These are phyloP conservation scores for Schizaphis graminum DNA, from an alignment of 2,888 invertebrate species.

Conservation along the genomic window DNA sequence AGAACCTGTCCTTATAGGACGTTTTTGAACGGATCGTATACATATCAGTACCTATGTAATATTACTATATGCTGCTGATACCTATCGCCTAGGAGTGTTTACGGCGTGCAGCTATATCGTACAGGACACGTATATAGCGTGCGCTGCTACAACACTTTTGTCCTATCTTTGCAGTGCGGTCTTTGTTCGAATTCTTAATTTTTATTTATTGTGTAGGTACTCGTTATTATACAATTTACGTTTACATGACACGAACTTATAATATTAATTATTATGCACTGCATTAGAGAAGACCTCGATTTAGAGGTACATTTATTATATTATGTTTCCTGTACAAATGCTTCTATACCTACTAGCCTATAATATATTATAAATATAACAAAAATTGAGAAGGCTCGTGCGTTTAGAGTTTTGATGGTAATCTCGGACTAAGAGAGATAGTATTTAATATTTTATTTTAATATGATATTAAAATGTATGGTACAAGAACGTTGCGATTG, in stretches of 20 bases:
- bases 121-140: neutral
- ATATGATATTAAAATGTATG: too few species aligned
- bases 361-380: neutral
- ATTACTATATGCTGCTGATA: neutral
- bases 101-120: neutral
- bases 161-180: neutral
- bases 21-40: neutral
- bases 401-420: neutral
- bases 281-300: neutral
- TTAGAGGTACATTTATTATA: neutral
- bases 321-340: too few species aligned
- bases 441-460: neutral
- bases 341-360: too few species aligned
- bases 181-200: neutral
- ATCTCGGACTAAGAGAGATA: neutral
- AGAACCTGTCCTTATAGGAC: neutral
- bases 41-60: neutral
- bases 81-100: neutral
- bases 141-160: neutral
- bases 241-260: neutral
- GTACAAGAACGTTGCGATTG: conserved; percentile 29
- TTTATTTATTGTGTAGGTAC: neutral
- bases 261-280: neutral
- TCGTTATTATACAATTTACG: neutral
- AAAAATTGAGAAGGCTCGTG: neutral